Conservation (phyloP, 2,888 invertebrate species). For the Erannis defoliaria region DNA sequence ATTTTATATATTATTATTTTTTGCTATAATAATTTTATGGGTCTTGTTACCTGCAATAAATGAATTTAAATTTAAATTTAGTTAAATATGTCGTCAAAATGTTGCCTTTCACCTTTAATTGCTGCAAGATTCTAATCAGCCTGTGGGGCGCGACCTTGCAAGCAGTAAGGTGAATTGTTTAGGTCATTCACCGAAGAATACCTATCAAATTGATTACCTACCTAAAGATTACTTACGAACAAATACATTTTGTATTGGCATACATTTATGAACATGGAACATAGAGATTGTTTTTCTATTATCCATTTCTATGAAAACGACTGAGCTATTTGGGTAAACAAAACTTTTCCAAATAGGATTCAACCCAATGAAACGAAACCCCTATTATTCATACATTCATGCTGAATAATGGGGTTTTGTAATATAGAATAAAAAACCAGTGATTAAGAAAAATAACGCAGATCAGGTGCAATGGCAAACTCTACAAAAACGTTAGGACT, state of each 20-base stretch:
- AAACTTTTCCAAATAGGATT: not conserved
- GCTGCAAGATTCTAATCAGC: slow-evolving; percentile 13
- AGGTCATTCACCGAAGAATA: slow-evolving; percentile 22
- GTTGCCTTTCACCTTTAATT: slow-evolving; percentile 10
- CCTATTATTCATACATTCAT: not conserved
- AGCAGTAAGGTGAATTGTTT: too few species aligned
- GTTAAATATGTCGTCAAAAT: slow-evolving; percentile 1
- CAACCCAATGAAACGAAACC: not conserved
- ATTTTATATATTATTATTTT: too few species aligned
- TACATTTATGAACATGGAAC: not conserved
- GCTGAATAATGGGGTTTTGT: not conserved
- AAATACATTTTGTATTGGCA: not conserved
- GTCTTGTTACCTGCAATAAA: too few species aligned
- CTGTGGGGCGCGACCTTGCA: slow-evolving; percentile 15
- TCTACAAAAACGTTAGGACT: slow-evolving; percentile 47
- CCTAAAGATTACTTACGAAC: not conserved
- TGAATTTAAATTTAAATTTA: not conserved
- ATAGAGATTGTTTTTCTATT: not conserved
- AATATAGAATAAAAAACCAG: not conserved
- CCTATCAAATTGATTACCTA: not conserved
- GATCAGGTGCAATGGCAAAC: slow-evolving; percentile 32
- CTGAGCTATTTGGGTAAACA: not conserved
- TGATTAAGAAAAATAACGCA: slow-evolving; percentile 14
- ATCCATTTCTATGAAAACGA: slow-evolving; percentile 1
- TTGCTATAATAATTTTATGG: too few species aligned